Conservation (phyloP, 2,797 vertebrate genomes). For the Aulostomus chinensis region DNA sequence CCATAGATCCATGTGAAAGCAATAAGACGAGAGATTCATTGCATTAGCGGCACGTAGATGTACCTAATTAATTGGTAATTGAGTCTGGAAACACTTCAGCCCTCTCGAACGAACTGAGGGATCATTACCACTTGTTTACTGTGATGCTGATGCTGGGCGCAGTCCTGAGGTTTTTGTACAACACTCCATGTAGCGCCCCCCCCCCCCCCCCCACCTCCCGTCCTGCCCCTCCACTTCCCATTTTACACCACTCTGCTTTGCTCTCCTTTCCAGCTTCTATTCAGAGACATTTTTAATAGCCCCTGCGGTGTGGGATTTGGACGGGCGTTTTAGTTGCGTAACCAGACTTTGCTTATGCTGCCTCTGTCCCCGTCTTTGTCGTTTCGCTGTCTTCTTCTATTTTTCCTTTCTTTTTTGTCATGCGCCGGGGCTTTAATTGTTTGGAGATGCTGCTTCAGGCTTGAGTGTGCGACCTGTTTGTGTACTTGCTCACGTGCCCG, state of each 20-base stretch:
- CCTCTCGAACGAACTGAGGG: too few species aligned
- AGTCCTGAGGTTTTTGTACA: constrained; percentile 7
- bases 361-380: constrained; percentile 20
- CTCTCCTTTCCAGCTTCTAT: constrained; percentile 31
- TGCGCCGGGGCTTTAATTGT: constrained; percentile 30
- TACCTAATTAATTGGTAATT: too few species aligned
- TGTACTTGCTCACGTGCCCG: neutral
- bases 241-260: constrained; percentile 24
- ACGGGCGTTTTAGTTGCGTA: constrained; percentile 39
- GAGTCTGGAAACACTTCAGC: constrained; percentile 4
- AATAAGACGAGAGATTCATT: too few species aligned
- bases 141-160: constrained; percentile 3
- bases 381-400: too few species aligned
- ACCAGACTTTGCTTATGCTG: constrained; percentile 20
- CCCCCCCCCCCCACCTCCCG: neutral
- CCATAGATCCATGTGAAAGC: too few species aligned
- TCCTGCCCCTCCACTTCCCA: constrained; percentile 11
- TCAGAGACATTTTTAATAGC: constrained; percentile 34
- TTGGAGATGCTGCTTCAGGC: constrained; percentile 25
- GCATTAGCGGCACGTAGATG: too few species aligned
- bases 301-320: constrained; percentile 43
- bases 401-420: constrained; percentile 8
- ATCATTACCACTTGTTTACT: constrained; percentile 1
- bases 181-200: constrained; percentile 3
- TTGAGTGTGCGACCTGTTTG: constrained; percentile 1